Evolutionary conservation across 2,888 invertebrate genomes (phyloP), one percentile per base, ranked within the genome.

Genomic region (Drosophila nr. perissopoda): DNA sequence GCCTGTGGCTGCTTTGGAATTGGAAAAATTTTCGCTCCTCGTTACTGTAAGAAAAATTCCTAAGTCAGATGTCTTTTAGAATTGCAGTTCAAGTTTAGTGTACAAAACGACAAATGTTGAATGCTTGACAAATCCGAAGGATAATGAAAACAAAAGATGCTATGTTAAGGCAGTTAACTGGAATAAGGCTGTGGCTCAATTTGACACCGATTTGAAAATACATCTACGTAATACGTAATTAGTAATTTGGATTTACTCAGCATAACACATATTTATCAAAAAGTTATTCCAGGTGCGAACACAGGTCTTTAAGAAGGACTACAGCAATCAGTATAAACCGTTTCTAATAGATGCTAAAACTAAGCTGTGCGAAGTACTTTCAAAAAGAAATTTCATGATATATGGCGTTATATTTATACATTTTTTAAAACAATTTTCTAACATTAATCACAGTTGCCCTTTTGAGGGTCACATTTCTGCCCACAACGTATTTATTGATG

Each of bases 361-460:
- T 2, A 86, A 86, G n/a, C 1, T 73, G 0, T 83, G 83, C 25
- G 77, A 85, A 3, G 1, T 74, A 1, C 0, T 80, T 10, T 36
- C 73, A 0, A 70, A 53, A 11, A 56, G 64, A 29, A 76, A 29
- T 33, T 83, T 40, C 18, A n/a, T 83, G 0, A 2, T 49, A 10
- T n/a, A 6, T 16, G 33, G n/a, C 40, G n/a, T 10, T 40, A 0
- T 40, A 10, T 40, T n/a, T 10, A 40, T n/a, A 1, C 67, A 62
- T 18, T 0, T 69, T 1, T 0, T 53, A 0, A 73, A 56, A 5
- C 3, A 31, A 0, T 80, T 51, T 13, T 42, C 83, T 0, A 83
- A 83, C 33, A 61, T 69, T 0, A 82, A 82, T 53, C 80, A 83
- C 5, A 53, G 42, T 18, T 83, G 83, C 11, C 83, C 82, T 0